Evolutionary conservation across 2,888 invertebrate species (phyloP).

Genomic region (Hemistola chrysoprasaria): DNA sequence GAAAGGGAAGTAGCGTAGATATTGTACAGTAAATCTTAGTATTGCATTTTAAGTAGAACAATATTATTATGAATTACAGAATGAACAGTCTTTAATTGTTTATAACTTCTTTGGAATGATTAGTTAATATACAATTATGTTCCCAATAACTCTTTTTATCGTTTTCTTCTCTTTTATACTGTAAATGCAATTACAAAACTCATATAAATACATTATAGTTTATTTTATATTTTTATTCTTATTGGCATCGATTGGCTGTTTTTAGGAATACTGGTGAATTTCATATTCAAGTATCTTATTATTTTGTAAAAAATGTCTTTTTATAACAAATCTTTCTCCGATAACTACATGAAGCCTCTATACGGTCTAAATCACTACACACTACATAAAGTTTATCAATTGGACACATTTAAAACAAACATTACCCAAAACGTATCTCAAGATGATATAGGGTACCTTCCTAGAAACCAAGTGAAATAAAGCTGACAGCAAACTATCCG

Average conservation of each 20-base stretch:
- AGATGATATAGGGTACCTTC: too few relatives aligned
- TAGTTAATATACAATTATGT: conserved; percentile 39
- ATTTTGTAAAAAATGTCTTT: conserved; percentile 52
- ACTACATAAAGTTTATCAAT: conserved; percentile 36
- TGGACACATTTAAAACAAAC: conserved; percentile 7
- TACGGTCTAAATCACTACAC: conserved; percentile 57
- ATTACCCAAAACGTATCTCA: too few relatives aligned
- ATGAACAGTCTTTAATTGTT: conserved; percentile 46
- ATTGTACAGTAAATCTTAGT: neutral
- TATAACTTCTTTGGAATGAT: conserved; percentile 74
- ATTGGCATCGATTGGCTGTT: conserved; percentile 63
- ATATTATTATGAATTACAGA: conserved; percentile 31
- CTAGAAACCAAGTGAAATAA: too few relatives aligned
- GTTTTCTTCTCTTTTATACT: conserved; percentile 32
- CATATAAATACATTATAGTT: conserved; percentile 28
- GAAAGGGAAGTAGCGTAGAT: neutral
- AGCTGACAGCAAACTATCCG: too few relatives aligned
- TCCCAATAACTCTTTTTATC: conserved; percentile 18
- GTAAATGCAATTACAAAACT: conserved; percentile 34
- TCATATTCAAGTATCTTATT: conserved; percentile 30
- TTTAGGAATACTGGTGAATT: conserved; percentile 44
- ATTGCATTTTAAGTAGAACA: conserved; percentile 5
- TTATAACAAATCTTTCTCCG: conserved; percentile 39
- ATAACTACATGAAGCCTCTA: conserved; percentile 59
- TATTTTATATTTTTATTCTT: conserved; percentile 34